Conservation (phyloP, 2,888 invertebrate genomes). For the Sericinus montela region DNA sequence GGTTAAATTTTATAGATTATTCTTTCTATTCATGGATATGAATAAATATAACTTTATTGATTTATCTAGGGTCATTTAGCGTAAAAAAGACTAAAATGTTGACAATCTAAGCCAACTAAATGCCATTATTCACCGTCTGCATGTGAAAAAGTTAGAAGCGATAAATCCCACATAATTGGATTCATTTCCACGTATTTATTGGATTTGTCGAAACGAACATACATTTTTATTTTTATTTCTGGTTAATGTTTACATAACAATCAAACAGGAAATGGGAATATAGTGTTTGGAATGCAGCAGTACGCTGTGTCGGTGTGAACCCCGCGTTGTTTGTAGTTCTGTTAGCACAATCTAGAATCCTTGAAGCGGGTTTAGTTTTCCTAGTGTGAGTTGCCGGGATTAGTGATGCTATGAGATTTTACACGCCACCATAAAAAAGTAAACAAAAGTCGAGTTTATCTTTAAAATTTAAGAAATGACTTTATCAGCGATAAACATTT, state of each 20-base stretch:
- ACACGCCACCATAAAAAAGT: constrained; percentile 7
- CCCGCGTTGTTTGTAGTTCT: constrained; percentile 58
- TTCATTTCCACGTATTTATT: too few species aligned
- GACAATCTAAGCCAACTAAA: too few species aligned
- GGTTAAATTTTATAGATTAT: too few species aligned
- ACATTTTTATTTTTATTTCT: constrained; percentile 22
- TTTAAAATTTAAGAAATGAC: not conserved
- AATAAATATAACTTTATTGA: too few species aligned
- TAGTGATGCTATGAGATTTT: constrained; percentile 4
- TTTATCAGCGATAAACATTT: not conserved
- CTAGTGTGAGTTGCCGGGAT: constrained; percentile 12
- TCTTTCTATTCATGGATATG: too few species aligned
- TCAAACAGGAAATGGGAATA: constrained; percentile 59
- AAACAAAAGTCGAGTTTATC: constrained; percentile 4
- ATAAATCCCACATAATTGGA: too few species aligned
- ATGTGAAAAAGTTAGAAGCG: too few species aligned
- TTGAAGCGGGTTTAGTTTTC: constrained; percentile 35
- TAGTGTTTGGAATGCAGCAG: constrained; percentile 56
- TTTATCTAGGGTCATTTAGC: too few species aligned
- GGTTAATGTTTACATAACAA: constrained; percentile 44
- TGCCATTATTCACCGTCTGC: too few species aligned
- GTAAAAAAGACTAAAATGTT: too few species aligned
- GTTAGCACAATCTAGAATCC: constrained; percentile 65
- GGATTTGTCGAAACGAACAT: too few species aligned
- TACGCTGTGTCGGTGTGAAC: constrained; percentile 36